Evolutionary conservation across 30 jellyfish, hydroid and myxozoan genomes (phyloP).

Genomic region (Pelagia noctiluca): DNA sequence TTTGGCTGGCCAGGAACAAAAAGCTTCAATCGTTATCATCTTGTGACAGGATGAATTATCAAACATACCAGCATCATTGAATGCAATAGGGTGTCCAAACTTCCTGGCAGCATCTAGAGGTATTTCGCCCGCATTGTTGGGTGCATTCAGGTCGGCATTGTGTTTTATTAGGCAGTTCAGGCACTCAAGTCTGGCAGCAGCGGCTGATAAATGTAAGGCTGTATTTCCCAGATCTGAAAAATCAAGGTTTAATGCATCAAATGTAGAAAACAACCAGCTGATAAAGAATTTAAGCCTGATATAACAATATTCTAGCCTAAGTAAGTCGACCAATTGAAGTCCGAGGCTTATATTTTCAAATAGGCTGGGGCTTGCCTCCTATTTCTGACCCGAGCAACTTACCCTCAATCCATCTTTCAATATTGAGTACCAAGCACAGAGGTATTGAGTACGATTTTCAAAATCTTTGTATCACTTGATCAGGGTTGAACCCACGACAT

Average conservation of each 20-base stretch:
- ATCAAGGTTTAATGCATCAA: not conserved
- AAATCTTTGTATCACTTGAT: too few relatives aligned
- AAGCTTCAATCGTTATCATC: not conserved
- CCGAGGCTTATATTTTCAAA: too few relatives aligned
- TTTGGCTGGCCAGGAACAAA: not conserved
- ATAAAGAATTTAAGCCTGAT: too few relatives aligned
- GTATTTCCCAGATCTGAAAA: conserved; percentile 2
- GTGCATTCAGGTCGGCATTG: not conserved
- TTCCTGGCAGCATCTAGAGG: conserved; percentile 23
- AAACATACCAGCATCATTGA: conserved; percentile 9
- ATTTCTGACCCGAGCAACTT: too few relatives aligned
- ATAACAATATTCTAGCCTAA: too few relatives aligned
- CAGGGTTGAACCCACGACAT: too few relatives aligned
- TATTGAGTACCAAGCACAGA: too few relatives aligned
- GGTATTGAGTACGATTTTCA: too few relatives aligned
- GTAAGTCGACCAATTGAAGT: too few relatives aligned
- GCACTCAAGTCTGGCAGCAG: conserved; percentile 1
- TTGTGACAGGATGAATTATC: not conserved
- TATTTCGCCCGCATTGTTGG: conserved; percentile 11
- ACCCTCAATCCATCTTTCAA: too few relatives aligned
- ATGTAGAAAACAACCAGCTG: too few relatives aligned
- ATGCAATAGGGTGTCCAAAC: conserved; percentile 24
- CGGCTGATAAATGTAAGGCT: conserved; percentile 13
- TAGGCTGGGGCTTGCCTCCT: too few relatives aligned
- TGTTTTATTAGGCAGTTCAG: conserved; percentile 19